Conservation (phyloP, 2,113 vertebrate species). For the Anhinga anhinga region DNA sequence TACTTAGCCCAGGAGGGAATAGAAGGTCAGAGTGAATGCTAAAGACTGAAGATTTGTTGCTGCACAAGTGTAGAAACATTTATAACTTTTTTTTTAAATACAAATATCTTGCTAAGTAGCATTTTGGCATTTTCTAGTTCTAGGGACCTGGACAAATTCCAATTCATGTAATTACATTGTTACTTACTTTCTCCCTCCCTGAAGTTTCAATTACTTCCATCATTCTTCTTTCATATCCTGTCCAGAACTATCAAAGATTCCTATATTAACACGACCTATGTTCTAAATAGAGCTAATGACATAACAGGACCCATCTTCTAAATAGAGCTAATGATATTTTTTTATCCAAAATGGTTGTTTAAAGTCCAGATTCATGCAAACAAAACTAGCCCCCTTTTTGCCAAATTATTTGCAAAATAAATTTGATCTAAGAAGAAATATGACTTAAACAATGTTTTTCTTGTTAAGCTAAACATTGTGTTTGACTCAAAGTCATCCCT, state of each 20-base stretch:
- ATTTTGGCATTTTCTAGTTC: slow-evolving; percentile 32
- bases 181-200: neutral
- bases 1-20: neutral
- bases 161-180: slow-evolving; percentile 6
- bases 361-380: neutral
- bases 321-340: neutral
- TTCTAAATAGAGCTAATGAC: neutral
- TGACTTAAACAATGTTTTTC: neutral
- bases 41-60: neutral
- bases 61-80: neutral
- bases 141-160: slow-evolving; percentile 15
- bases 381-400: neutral
- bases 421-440: neutral
- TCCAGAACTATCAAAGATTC: neutral
- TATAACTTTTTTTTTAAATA: neutral
- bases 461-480: neutral
- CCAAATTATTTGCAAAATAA: neutral
- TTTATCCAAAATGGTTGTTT: neutral
- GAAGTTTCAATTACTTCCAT: slow-evolving; percentile 20
- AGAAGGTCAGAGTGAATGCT: neutral
- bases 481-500: neutral
- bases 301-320: neutral
- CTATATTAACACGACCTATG: neutral
- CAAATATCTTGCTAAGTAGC: neutral
- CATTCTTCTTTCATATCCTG: slow-evolving; percentile 27